A percentile compares a stretch with the other conserved stretches of the same genome.
phyloP scores from a whole-genome alignment of 2,797 vertebrate genomes.

The Dendrocincla fuliginosa region DNA sequence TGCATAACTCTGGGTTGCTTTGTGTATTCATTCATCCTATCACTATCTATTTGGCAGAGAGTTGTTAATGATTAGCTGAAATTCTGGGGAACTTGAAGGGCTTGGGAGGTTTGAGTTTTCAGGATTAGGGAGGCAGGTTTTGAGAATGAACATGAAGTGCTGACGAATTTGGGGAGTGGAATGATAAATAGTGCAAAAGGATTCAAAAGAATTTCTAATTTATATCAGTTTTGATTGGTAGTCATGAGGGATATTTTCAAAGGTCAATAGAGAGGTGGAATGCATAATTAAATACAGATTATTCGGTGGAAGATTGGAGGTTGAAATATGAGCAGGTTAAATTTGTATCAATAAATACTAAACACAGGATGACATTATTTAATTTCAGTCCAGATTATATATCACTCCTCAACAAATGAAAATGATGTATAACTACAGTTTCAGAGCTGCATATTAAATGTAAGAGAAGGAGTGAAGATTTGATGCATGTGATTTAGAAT shows the following conservation, averaged over 20 bases:
- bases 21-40: background rate
- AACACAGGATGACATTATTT: slow-evolving; percentile 59
- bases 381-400: slow-evolving; percentile 55
- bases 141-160: background rate
- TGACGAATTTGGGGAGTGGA: slow-evolving; percentile 12
- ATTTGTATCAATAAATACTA: slow-evolving; percentile 71
- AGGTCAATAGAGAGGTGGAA: slow-evolving; percentile 68
- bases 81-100: background rate
- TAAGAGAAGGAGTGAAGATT: slow-evolving; percentile 8
- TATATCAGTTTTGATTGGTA: slow-evolving; percentile 56
- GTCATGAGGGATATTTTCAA: slow-evolving; percentile 54
- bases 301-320: slow-evolving; percentile 42
- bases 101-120: background rate
- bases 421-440: slow-evolving; percentile 54
- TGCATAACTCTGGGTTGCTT: background rate
- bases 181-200: slow-evolving; percentile 26
- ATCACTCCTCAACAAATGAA: slow-evolving; percentile 59
- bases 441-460: slow-evolving; percentile 42
- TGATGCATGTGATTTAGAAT: slow-evolving; percentile 44
- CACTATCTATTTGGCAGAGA: background rate
- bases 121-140: background rate
- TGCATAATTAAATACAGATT: slow-evolving; percentile 67
- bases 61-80: background rate
- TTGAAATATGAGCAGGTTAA: slow-evolving; percentile 62
- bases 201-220: slow-evolving; percentile 44